Evolutionary conservation across 64 coral and sea anemone species (phyloP), one percentile per base, ranked within the genome.

Genomic region (Dendrophyllia cribrosa): DNA sequence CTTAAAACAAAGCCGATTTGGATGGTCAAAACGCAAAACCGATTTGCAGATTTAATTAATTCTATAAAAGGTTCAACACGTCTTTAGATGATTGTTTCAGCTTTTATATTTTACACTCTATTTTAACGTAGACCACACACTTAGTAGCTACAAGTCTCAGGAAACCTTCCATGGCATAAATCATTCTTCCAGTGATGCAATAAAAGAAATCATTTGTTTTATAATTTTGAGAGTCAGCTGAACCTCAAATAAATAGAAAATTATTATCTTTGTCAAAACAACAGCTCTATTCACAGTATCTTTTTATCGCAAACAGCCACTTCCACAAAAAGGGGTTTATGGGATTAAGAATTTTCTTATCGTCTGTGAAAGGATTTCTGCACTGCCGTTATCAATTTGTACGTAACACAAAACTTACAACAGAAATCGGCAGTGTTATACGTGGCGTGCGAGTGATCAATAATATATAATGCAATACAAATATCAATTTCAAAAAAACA

Each of bases 1-100:
- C 58, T 68, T 51, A 84, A 65, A 59, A 45, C 16, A 69, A 84
- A 84, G 19, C 80, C 44, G 63, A 84, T 84, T 84, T 84, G 8
- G 23, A 9, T 6, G 49, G 6, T 84, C 10, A 67, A 68, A 82
- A 84, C 44, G 62, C 60, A 84, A 84, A 67, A 66, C 80, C 61
- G 60, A 68, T 84, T 84, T 84, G 59, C 43, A 19, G 25, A 62
- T 21, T 62, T 12, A 20, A 19, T 45, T 64, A 82, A 82, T 64
- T 58, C 26, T 62, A 21, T 61, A 70, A 70, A 70, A 60, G 55
- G 80, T 49, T 59, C 75, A 77, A 77, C 55, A 59, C 77, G 7
- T 58, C 56, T n/a, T 20, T n/a, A 48, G 19, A 63, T 65, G 20
- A 47, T 82, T 82, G 58, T 64, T 20, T 46, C 59, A 82, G 12